These are phyloP conservation scores for Aegithalos caudatus DNA, from an alignment of 2,113 vertebrate species.

Conservation along the genomic window DNA sequence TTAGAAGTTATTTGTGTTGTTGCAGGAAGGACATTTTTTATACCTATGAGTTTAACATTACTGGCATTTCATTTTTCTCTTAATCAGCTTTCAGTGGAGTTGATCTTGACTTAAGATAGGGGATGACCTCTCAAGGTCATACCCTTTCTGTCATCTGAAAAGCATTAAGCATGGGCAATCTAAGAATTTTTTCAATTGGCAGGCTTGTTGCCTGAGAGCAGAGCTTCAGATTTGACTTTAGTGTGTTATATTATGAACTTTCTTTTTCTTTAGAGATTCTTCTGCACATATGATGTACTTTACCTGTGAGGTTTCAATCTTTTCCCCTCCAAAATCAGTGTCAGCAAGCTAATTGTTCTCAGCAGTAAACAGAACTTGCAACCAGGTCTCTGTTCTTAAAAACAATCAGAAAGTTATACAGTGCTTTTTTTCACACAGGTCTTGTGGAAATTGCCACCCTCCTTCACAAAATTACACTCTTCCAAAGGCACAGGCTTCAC, in stretches of 20 bases:
- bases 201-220: neutral
- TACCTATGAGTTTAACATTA: constrained; percentile 24
- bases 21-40: constrained; percentile 7
- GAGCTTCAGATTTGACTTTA: neutral
- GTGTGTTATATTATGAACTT: neutral
- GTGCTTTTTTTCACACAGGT: neutral
- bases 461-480: neutral
- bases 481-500: neutral
- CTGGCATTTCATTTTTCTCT: constrained; percentile 47
- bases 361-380: neutral
- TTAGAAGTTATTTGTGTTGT: neutral
- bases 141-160: constrained; percentile 54
- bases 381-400: neutral
- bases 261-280: neutral
- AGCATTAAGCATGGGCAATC: neutral
- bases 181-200: neutral
- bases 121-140: constrained; percentile 54
- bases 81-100: constrained; percentile 37
- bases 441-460: neutral
- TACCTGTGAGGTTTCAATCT: neutral
- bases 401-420: neutral
- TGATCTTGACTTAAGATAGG: constrained; percentile 57
- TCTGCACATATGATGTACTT: neutral
- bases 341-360: neutral
- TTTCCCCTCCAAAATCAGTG: neutral